Evolutionary conservation across 2,113 vertebrate genomes (phyloP).

Genomic region (Chloroceryle aenea): DNA sequence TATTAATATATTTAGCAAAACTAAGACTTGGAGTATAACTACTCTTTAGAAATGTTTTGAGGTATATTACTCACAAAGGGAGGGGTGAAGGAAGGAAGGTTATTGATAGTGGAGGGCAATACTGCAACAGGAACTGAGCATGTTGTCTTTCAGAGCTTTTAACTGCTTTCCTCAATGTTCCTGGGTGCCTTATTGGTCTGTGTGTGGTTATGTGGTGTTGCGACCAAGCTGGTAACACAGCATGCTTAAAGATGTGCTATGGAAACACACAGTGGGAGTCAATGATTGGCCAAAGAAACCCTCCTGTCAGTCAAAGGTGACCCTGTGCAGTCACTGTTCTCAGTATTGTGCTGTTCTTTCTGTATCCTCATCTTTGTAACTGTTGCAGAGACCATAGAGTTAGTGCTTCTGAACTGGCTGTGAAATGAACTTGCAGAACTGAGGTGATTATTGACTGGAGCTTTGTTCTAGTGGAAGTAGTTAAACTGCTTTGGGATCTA

Average conservation of each 20-base stretch:
- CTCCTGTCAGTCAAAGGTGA: background rate
- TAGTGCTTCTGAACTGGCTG: background rate
- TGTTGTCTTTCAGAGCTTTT: background rate
- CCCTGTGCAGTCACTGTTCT: background rate
- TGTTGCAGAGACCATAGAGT: background rate
- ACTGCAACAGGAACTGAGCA: background rate
- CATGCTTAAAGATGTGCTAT: background rate
- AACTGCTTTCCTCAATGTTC: background rate
- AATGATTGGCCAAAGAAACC: background rate
- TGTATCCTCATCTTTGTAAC: background rate
- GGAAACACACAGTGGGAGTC: background rate
- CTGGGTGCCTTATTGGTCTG: background rate
- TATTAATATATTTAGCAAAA: no score
- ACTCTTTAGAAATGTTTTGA: background rate
- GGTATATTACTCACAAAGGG: background rate
- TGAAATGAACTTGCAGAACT: background rate
- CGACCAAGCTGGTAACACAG: background rate
- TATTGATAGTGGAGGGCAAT: background rate
- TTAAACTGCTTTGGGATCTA: background rate
- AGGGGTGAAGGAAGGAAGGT: background rate
- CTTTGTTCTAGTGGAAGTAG: background rate
- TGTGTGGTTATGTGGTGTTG: background rate
- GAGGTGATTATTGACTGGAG: background rate
- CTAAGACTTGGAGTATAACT: background rate
- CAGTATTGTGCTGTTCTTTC: background rate